Conservation (phyloP, 2,888 invertebrate species). For the Atherix ibis region DNA sequence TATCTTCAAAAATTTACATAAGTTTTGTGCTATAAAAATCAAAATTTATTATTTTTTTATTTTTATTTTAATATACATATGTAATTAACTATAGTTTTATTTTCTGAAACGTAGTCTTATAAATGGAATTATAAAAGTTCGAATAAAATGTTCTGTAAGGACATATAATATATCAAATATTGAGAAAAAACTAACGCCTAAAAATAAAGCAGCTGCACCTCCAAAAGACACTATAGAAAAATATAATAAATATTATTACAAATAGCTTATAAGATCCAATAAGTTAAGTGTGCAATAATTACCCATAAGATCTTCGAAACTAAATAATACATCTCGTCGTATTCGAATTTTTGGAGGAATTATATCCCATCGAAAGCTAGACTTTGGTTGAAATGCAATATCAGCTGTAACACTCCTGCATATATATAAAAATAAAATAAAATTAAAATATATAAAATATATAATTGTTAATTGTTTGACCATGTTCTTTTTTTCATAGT, state of each 20-base stretch:
- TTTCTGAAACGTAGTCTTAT: background rate
- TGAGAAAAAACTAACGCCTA: conserved; percentile 36
- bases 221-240: conserved; percentile 35
- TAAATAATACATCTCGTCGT: conserved; percentile 39
- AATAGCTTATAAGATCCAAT: background rate
- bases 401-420: conserved; percentile 9
- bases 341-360: conserved; percentile 37
- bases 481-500: conserved; percentile 5
- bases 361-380: conserved; percentile 38
- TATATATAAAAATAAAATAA: too few species aligned
- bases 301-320: conserved; percentile 42
- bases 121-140: background rate
- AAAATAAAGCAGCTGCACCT: conserved; percentile 37
- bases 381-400: conserved; percentile 18
- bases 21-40: too few species aligned
- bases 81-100: too few species aligned
- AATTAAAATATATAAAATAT: too few species aligned
- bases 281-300: conserved; percentile 7
- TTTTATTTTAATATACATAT: too few species aligned
- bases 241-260: background rate
- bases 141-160: background rate
- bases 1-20: too few species aligned
- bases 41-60: too few species aligned
- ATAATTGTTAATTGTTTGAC: too few species aligned
- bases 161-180: conserved; percentile 21